phyloP scores from a whole-genome alignment of 2,797 vertebrate species.

The Helicolenus hilgendorfi region DNA sequence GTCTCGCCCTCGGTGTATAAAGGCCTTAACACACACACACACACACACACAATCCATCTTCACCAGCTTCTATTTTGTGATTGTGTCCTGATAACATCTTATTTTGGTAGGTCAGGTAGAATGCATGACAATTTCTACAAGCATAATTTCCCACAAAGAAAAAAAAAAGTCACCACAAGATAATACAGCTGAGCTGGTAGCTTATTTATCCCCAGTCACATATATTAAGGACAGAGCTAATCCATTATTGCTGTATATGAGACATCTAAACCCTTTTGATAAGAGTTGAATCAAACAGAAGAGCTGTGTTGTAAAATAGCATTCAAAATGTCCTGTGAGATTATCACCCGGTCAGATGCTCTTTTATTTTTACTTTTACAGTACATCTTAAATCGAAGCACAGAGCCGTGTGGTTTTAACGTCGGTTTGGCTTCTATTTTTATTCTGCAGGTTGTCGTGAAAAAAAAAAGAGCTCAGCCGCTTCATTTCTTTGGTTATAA shows the following conservation, averaged over 20 bases:
- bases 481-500: slow-evolving; percentile 37
- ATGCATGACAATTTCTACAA: background rate
- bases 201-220: background rate
- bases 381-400: background rate
- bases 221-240: background rate
- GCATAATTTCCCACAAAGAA: background rate
- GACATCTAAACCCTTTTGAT: background rate
- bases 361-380: background rate
- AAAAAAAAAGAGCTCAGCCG: slow-evolving; percentile 23
- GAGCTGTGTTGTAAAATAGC: background rate
- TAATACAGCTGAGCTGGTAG: background rate
- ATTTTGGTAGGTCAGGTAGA: background rate
- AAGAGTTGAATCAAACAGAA: background rate
- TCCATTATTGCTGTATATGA: background rate
- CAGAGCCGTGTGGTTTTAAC: slow-evolving; percentile 5
- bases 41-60: background rate
- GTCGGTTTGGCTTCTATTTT: slow-evolving; percentile 29
- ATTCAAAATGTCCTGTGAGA: background rate
- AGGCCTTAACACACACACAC: background rate
- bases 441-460: slow-evolving; percentile 29
- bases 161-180: background rate
- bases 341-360: background rate
- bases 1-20: background rate
- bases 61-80: background rate
- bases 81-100: background rate